Evolutionary conservation across 2,797 vertebrate genomes (phyloP).

Genomic region (Onychomys arenicola): DNA sequence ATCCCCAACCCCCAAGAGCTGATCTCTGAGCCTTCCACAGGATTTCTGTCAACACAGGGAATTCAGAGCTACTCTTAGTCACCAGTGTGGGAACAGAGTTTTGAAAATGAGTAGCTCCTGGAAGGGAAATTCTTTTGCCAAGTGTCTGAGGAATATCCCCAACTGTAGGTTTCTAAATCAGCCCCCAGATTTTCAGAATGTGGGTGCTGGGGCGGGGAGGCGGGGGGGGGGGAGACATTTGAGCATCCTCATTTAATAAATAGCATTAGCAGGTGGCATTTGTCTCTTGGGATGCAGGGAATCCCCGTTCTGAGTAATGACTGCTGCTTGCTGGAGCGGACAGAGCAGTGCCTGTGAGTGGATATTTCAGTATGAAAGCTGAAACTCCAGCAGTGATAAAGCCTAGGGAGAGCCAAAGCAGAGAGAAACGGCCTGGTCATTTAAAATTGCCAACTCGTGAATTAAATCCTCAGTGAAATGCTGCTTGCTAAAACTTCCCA

Average conservation of each 20-base stretch:
- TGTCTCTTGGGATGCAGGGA: background rate
- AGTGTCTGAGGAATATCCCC: constrained; percentile 31
- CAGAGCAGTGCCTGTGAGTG: background rate
- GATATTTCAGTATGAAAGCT: constrained; percentile 28
- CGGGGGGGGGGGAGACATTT: background rate
- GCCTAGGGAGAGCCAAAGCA: constrained; percentile 1
- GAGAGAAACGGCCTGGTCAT: background rate
- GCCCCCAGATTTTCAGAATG: constrained; percentile 41
- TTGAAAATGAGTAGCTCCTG: constrained; percentile 31
- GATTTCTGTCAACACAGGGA: constrained; percentile 27
- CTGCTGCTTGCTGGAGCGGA: background rate
- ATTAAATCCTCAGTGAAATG: background rate
- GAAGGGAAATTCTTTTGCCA: constrained; percentile 49
- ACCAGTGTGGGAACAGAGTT: constrained; percentile 20
- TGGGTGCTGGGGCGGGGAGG: background rate
- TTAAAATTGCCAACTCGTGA: constrained; percentile 17
- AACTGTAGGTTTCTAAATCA: constrained; percentile 52
- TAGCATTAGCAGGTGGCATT: constrained; percentile 25
- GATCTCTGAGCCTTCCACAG: constrained; percentile 39
- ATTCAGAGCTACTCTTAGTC: constrained; percentile 12
- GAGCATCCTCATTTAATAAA: background rate
- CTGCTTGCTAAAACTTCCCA: background rate
- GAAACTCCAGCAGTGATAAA: background rate
- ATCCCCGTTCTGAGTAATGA: background rate
- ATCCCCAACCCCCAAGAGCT: constrained; percentile 40